Evolutionary conservation across 2,113 vertebrate species (phyloP).

Genomic region (Edolisoma coerulescens): DNA sequence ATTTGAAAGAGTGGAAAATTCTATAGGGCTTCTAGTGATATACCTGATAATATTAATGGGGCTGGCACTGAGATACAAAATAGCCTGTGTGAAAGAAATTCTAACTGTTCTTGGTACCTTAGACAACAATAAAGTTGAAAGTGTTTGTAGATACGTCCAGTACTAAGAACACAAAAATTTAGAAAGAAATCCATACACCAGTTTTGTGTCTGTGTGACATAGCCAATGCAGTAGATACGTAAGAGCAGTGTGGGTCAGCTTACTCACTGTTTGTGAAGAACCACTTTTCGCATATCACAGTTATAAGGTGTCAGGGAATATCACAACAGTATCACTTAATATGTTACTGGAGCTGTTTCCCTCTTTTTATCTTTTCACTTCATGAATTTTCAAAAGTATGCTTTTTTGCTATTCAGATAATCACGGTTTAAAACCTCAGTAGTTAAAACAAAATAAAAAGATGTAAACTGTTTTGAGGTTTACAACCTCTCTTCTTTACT

Average conservation of each 20-base stretch:
- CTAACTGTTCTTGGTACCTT: conserved; percentile 31
- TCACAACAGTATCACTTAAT: not conserved
- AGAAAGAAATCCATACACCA: not conserved
- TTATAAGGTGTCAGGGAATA: not conserved
- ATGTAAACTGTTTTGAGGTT: not conserved
- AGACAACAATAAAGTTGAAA: conserved; percentile 31
- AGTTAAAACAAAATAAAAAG: not conserved
- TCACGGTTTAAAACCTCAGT: not conserved
- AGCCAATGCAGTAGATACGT: not conserved
- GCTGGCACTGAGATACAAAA: not conserved
- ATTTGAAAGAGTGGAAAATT: conserved; percentile 49
- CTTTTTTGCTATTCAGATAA: not conserved
- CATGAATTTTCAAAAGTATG: not conserved
- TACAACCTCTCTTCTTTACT: not conserved
- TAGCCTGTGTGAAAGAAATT: conserved; percentile 55
- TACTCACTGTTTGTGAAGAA: not conserved
- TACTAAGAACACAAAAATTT: not conserved
- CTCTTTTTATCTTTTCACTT: not conserved
- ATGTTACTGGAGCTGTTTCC: not conserved
- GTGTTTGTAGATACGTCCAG: not conserved
- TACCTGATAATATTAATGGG: conserved; percentile 61
- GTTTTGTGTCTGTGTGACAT: not conserved
- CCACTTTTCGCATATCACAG: not conserved
- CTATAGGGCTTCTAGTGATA: conserved; percentile 63
- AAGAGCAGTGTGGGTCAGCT: not conserved